A percentile compares a stretch with the other conserved stretches of the same genome.
Evolutionary conservation across 1,140 invertebrate genomes (phyloP).

Genomic region (Pogonomyrmex barbatus): DNA sequence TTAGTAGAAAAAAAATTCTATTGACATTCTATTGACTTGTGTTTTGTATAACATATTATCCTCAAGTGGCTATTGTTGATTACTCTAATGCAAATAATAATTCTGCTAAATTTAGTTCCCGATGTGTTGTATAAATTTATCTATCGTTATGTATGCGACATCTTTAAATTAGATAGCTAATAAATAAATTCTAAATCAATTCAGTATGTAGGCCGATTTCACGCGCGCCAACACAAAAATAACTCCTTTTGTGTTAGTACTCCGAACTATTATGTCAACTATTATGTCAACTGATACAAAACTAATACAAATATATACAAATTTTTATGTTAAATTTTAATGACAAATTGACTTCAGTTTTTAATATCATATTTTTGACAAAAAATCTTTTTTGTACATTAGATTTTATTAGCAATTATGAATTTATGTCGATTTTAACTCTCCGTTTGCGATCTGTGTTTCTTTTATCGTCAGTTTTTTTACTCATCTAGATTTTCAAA

Average conservation of each 20-base stretch:
- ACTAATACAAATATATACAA: not conserved
- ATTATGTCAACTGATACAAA: not conserved
- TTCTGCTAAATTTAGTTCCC: not conserved
- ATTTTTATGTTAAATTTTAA: no score
- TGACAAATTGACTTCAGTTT: no score
- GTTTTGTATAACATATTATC: not conserved
- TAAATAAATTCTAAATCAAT: constrained; percentile 28
- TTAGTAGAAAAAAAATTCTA: not conserved
- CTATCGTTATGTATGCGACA: not conserved
- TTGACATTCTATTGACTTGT: not conserved
- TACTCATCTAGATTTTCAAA: no score
- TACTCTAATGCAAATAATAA: not conserved
- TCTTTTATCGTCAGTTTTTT: no score
- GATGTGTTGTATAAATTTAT: not conserved
- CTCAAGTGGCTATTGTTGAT: not conserved
- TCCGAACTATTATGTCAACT: not conserved
- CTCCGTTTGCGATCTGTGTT: no score
- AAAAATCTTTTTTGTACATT: no score
- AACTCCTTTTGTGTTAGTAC: constrained; percentile 7
- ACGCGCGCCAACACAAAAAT: not conserved
- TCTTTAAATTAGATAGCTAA: not conserved
- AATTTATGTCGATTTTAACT: no score
- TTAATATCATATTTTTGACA: no score
- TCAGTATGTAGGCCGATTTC: constrained; percentile 16
- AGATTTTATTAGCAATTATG: no score